Percentiles rank a stretch among this genome's conserved stretches.
phyloP scores from a whole-genome alignment of 2,888 invertebrate genomes.

The Cryptus viduatorius region DNA sequence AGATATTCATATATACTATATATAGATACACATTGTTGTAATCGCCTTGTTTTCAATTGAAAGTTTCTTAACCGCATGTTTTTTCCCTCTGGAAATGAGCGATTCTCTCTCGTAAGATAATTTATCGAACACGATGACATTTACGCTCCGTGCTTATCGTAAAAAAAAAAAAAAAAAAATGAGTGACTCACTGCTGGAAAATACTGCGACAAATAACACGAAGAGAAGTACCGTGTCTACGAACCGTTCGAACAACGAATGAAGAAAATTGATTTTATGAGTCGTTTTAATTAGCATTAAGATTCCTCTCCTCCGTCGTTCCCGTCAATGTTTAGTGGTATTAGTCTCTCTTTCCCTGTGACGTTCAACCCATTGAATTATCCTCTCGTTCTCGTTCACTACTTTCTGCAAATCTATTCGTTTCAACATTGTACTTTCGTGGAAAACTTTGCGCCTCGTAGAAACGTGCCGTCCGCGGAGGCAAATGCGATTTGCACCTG shows the following conservation, averaged over 20 bases:
- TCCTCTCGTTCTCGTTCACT: neutral
- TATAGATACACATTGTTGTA: neutral
- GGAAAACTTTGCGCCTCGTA: conserved; percentile 27
- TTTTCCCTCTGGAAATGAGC: neutral
- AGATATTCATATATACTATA: no score
- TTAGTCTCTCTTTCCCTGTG: conserved; percentile 12
- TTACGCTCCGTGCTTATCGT: conserved; percentile 24
- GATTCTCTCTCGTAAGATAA: neutral
- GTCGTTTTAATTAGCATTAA: no score
- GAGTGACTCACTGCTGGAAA: neutral
- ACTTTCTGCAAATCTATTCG: no score
- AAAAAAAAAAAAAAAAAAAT: conserved; percentile 9
- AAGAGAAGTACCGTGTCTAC: neutral
- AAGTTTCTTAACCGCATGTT: conserved; percentile 16
- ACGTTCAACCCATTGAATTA: conserved; percentile 9
- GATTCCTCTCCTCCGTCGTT: no score
- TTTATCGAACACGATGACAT: conserved; percentile 36
- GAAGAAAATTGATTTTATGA: no score
- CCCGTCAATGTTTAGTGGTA: no score
- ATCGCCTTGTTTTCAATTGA: neutral
- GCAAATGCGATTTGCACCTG: conserved; percentile 59
- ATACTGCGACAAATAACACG: conserved; percentile 1
- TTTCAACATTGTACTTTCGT: neutral
- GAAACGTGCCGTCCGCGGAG: conserved; percentile 12
- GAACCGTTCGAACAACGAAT: neutral